Evolutionary conservation across 1,140 invertebrate genomes (phyloP).

Genomic region (Trichonephila clavipes): DNA sequence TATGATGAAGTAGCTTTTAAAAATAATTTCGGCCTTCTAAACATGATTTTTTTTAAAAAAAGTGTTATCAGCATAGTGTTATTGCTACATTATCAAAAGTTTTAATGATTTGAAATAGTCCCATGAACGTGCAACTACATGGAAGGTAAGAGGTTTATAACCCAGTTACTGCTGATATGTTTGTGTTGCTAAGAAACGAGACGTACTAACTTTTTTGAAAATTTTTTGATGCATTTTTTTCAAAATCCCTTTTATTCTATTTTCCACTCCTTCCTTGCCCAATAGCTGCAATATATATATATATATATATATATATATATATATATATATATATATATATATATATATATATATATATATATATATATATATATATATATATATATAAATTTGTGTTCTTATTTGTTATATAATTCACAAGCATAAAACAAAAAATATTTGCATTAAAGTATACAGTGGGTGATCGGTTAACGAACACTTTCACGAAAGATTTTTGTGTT

Average conservation of each 20-base stretch:
- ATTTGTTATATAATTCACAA: too few species aligned
- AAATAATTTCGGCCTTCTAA: not conserved
- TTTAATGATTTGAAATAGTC: not conserved
- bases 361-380: too few species aligned
- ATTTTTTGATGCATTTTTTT: not conserved
- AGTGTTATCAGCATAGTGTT: too few species aligned
- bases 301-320: too few species aligned
- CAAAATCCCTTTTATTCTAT: not conserved
- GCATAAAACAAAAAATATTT: too few species aligned
- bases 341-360: too few species aligned
- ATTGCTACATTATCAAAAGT: not conserved
- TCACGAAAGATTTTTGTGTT: too few species aligned
- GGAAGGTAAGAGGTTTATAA: not conserved
- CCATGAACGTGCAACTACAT: not conserved
- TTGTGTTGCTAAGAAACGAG: constrained; percentile 12
- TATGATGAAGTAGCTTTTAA: not conserved
- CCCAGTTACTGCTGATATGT: not conserved
- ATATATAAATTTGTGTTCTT: too few species aligned
- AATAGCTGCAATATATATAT: not conserved
- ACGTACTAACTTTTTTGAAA: not conserved
- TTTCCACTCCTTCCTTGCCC: not conserved
- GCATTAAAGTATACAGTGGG: too few species aligned
- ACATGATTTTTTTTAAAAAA: too few species aligned
- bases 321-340: too few species aligned
- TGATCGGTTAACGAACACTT: too few species aligned